phyloP scores from a whole-genome alignment of 2,888 invertebrate species.

The Acanthoscelides obtectus region DNA sequence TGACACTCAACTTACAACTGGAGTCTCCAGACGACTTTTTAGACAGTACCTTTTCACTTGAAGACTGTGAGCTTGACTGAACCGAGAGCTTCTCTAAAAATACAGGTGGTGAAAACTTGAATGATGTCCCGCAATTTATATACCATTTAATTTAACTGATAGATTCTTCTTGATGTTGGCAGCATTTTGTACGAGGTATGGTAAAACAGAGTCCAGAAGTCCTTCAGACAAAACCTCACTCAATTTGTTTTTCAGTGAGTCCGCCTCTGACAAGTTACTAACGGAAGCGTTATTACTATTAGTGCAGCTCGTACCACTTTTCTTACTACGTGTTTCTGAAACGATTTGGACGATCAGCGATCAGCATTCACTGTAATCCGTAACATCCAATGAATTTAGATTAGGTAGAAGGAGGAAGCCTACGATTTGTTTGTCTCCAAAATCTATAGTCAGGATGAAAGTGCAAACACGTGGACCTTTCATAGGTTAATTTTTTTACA shows the following conservation, averaged over 20 bases:
- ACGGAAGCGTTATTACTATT: not conserved
- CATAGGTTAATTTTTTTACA: no score
- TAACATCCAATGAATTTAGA: no score
- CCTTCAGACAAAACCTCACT: constrained; percentile 72
- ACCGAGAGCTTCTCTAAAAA: not conserved
- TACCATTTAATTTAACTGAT: not conserved
- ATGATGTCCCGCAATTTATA: no score
- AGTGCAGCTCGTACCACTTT: not conserved
- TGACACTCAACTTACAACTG: constrained; percentile 38
- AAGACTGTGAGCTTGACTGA: constrained; percentile 1
- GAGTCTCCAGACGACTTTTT: constrained; percentile 31
- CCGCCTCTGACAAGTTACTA: constrained; percentile 17
- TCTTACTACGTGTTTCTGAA: not conserved
- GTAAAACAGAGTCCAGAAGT: constrained; percentile 74
- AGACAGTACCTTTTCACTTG: constrained; percentile 16
- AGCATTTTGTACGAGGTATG: constrained; percentile 58
- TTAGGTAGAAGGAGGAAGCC: no score
- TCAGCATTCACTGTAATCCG: not conserved
- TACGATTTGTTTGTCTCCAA: no score
- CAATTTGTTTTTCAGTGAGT: constrained; percentile 35
- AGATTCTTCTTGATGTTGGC: constrained; percentile 33
- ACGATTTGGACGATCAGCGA: not conserved
- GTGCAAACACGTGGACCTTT: no score
- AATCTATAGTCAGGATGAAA: no score
- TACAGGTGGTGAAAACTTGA: not conserved